Evolutionary conservation across 2,113 vertebrate genomes (phyloP).

Genomic region (Aegithalos caudatus): DNA sequence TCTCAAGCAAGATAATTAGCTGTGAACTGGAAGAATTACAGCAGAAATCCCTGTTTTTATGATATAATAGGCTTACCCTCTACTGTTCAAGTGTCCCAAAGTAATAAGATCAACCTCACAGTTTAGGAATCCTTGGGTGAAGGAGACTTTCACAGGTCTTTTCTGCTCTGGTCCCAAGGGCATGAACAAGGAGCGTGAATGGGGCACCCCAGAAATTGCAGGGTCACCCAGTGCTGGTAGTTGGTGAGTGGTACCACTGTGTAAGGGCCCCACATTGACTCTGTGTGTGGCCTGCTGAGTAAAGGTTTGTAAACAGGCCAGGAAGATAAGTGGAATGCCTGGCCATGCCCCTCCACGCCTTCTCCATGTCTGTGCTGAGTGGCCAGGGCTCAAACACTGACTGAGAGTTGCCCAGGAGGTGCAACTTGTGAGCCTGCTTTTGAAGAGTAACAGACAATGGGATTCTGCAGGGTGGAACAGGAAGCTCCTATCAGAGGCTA

Average conservation of each 20-base stretch:
- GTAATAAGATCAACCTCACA: not conserved
- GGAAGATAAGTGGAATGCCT: rapidly evolving
- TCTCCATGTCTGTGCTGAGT: rapidly evolving
- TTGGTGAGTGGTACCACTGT: not conserved
- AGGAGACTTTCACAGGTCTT: not conserved
- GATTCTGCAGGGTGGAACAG: not conserved
- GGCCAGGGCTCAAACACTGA: rapidly evolving
- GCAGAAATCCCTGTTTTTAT: not conserved
- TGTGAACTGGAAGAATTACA: not conserved
- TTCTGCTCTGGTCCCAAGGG: not conserved
- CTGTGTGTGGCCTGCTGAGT: not conserved
- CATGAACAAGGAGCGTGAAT: not conserved
- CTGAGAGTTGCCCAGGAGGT: rapidly evolving
- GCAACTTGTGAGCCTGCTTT: not conserved
- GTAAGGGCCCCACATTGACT: not conserved
- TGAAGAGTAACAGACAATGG: not conserved
- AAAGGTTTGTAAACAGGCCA: not conserved
- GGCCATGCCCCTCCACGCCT: rapidly evolving
- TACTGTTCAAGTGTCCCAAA: not conserved
- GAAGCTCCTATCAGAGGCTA: conserved; percentile 16
- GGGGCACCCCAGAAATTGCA: not conserved
- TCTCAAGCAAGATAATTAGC: not conserved
- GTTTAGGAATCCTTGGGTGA: not conserved
- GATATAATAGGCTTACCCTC: not conserved
- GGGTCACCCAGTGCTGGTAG: not conserved